phyloP scores from a whole-genome alignment of 2,113 vertebrate species.

The Cochlearius cochlearius region DNA sequence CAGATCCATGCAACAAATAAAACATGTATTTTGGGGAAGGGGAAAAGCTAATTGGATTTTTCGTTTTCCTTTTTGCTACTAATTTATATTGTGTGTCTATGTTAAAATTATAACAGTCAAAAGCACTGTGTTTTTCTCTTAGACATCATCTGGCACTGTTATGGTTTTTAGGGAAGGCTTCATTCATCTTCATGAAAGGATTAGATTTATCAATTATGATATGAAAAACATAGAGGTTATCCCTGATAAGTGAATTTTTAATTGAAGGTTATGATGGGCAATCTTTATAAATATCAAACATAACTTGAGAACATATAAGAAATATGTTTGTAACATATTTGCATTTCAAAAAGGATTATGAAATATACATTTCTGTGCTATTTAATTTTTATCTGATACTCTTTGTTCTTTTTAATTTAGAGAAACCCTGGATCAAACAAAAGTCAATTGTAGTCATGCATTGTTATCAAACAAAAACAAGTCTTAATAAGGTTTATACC shows the following conservation, averaged over 20 bases:
- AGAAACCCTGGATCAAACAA: constrained; percentile 43
- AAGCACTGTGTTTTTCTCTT: not conserved
- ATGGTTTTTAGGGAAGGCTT: not conserved
- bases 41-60: not conserved
- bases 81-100: not conserved
- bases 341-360: constrained; percentile 28
- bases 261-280: not conserved
- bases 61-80: not conserved
- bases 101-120: not conserved
- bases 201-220: constrained; percentile 20
- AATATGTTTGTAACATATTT: constrained; percentile 12
- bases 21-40: not conserved
- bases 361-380: not conserved
- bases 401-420: constrained; percentile 57
- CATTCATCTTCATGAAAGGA: constrained; percentile 6
- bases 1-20: not conserved
- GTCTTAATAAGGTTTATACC: constrained; percentile 8
- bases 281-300: not conserved
- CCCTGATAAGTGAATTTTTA: constrained; percentile 24
- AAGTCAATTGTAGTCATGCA: constrained; percentile 16
- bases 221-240: not conserved
- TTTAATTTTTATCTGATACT: constrained; percentile 44
- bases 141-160: not conserved
- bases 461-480: constrained; percentile 36
- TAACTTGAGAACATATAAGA: not conserved